Base-by-base conservation (phyloP, 2,888 invertebrate species). In the Sceliomorpha sp. region DNA sequence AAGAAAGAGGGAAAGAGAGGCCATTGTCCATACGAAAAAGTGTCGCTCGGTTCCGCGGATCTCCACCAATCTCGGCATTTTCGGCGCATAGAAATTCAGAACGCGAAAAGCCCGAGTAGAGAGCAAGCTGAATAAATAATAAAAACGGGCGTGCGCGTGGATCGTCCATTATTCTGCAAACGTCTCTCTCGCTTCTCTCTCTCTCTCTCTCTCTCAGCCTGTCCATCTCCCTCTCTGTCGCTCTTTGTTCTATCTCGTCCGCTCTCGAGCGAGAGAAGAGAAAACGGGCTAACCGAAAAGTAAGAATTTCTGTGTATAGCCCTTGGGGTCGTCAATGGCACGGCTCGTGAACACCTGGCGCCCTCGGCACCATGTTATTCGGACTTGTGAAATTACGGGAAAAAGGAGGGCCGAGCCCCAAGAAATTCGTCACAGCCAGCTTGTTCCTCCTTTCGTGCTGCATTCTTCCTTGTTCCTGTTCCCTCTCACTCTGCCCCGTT, bases 111-210 rank as follows among this genome's bases (percentile, higher is more conserved):
- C 44, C 44, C 66, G 48, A 31, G n/a, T n/a, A n/a, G n/a, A n/a
- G 36, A 56, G 56, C 51, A 13, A 58, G 20, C 53, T 66, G 66
- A 66, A 66, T 66, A 66, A 66, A 66, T 66, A 59, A 66, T 66
- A 66, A 66, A 66, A 58, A 66, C 51, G 29, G n/a, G 15, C 36
- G 34, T 9, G 24, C 39, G 47, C 64, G 56, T 37, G 40, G 44
- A 64, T 64, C 51, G 58, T 66, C 66, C 66, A 66, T 66, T 66
- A 66, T 66, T 66, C 58, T 45, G 58, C 32, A 44, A 44, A 56
- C 58, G 56, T 66, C 58, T 51, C 56, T 44, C 64, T 44, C 5
- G 7, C 27, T 14, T 15, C 5, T 44, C 27, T 42, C 40, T 40
- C 51, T 24, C 14, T 17, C 27, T n/a, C n/a, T n/a, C n/a, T n/a